Percentiles rank a stretch among this genome's conserved stretches.
Conservation (phyloP, 23 tunicate species). For the Corella eumyota region DNA sequence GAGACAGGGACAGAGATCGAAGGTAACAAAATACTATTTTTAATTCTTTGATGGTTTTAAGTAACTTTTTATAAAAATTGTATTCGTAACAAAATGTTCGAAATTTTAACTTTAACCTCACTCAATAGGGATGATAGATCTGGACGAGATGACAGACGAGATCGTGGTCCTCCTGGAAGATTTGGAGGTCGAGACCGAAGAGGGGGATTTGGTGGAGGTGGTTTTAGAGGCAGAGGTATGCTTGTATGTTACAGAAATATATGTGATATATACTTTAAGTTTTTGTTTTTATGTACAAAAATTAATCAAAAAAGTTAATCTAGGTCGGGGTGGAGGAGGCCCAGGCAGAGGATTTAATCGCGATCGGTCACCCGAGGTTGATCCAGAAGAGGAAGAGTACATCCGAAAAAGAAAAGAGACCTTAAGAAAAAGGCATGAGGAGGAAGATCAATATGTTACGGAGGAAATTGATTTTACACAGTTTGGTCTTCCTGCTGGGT, state of each 20-base stretch:
- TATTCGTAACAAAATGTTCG: background rate
- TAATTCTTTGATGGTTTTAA: no score
- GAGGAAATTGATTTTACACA: slow-evolving; percentile 57
- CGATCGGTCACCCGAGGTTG: slow-evolving; percentile 12
- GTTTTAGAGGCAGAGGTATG: slow-evolving; percentile 29
- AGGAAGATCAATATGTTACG: slow-evolving; percentile 51
- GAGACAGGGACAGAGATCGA: slow-evolving; percentile 4
- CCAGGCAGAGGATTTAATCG: background rate
- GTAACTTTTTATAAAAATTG: no score
- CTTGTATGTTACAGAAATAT: background rate
- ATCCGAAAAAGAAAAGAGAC: slow-evolving; percentile 50
- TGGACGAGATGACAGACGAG: background rate
- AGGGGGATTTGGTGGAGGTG: slow-evolving; percentile 25
- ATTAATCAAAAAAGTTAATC: background rate
- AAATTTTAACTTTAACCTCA: background rate
- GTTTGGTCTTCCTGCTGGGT: slow-evolving; percentile 72
- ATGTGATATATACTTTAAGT: background rate
- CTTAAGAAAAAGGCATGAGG: slow-evolving; percentile 51
- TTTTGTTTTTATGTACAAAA: background rate
- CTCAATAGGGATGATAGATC: background rate
- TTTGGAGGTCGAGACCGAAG: slow-evolving; percentile 32
- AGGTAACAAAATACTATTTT: no score
- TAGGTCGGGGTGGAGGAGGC: slow-evolving; percentile 31
- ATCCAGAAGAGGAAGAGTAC: slow-evolving; percentile 64
- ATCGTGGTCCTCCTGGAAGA: slow-evolving; percentile 2